Base-by-base conservation (phyloP, 2,888 invertebrate species). In the Philereme vetulata region DNA sequence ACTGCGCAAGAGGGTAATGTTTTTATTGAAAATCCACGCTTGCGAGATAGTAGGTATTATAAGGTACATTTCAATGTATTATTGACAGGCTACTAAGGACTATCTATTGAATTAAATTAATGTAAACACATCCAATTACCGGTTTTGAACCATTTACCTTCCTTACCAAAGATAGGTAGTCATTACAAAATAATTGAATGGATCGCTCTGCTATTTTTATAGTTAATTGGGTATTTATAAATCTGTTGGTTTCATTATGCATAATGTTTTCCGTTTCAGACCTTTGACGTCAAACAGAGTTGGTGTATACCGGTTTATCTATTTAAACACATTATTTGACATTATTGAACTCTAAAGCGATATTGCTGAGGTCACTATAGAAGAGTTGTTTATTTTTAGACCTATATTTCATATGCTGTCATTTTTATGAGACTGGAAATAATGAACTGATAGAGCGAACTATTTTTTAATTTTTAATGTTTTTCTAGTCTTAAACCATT, bases 221-320 rank as follows among this genome's bases (percentile, higher is more conserved):
- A 45, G 7, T 4, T 4, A 46, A 5, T 8, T 52, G 35, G 42
- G 40, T 51, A 59, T 58, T 67, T 33, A 54, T 11, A 43, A 54
- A 51, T 56, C 56, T 36, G 35, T 56, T 38, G 11, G 44, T 47
- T 60, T 57, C 55, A 60, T 59, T 45, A 57, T 56, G 21, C 21
- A 1, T 21, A 21, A 21, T 56, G 45, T 66, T 59, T 65, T 65
- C 56, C 61, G 46, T 66, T 62, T 43, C 58, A 64, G 68, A 75
- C 66, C 70, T 63, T 60, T 80, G 80, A 80, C 80, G 80, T 73
- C 76, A 66, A 50, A 35, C 54, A 56, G 51, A 65, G 49, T 43
- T 54, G 54, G 70, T 77, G 72, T 71, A 71, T 70, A 72, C 70
- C 62, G 50, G 66, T 75, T 76, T 77, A 79, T 75, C 72, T 70